phyloP scores from a whole-genome alignment of 2,113 vertebrate species.

The Muscicapa adusta region DNA sequence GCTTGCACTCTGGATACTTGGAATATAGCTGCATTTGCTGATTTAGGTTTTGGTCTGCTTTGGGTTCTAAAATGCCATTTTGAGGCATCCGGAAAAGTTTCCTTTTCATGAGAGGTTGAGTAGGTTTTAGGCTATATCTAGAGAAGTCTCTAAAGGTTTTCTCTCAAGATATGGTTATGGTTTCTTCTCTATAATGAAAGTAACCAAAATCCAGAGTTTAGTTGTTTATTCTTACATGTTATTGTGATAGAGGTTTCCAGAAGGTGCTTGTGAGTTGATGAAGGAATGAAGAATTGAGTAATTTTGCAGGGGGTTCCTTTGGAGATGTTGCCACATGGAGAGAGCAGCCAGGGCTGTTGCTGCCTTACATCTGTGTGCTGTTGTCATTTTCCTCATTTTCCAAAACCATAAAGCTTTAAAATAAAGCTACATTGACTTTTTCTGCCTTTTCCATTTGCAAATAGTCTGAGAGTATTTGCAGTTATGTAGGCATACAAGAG shows the following conservation, averaged over 20 bases:
- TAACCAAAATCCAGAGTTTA: background rate
- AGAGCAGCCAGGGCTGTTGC: background rate
- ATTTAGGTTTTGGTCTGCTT: background rate
- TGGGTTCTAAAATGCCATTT: background rate
- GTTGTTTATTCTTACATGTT: background rate
- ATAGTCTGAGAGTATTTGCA: background rate
- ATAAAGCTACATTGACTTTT: background rate
- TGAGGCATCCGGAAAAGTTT: background rate
- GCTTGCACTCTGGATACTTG: background rate
- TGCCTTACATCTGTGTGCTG: background rate
- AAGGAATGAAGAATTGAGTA: background rate
- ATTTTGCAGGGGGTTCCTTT: background rate
- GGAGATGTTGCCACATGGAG: background rate
- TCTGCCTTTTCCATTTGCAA: background rate
- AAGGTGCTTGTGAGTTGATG: background rate
- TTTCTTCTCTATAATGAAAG: background rate
- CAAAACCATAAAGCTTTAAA: background rate
- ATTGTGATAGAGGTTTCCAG: background rate
- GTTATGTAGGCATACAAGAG: background rate
- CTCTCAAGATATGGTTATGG: background rate
- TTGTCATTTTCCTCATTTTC: background rate
- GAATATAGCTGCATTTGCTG: background rate
- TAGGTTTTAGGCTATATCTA: background rate
- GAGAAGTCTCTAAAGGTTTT: background rate
- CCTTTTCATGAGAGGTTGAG: background rate